Evolutionary conservation across 2,113 vertebrate genomes (phyloP), one percentile per base, ranked within the genome.

Genomic region (Gnathonemus longibarbis): DNA sequence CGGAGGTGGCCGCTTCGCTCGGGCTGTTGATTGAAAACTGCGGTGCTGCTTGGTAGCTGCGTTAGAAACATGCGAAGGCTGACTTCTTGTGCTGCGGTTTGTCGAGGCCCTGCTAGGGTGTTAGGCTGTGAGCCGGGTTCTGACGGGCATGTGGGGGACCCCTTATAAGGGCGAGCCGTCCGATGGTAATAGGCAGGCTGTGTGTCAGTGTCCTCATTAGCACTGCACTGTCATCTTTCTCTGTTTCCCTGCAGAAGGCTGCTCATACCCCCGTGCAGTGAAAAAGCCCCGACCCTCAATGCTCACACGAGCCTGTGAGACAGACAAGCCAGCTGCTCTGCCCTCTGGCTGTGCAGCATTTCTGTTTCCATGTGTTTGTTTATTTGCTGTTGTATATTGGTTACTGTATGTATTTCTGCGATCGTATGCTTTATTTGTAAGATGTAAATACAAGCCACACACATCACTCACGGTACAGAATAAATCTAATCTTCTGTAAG

Each of bases 141-240:
- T 27, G 48, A 56, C 9, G 46, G 45, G 2, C 66, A 50, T 66
- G 50, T 17, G 5, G 11, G 90, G 31, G 39, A 70, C 88, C 85
- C 88, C 88, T 15, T 91, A 92, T 92, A 91, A 91, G 42, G 91
- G 93, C 92, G 92, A 93, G 91, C 50, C 83, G 50, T 90, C 91
- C 90, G 31, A 91, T 92, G 91, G 80, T 35, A 87, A 91, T 90
- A 90, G 90, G 80, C 31, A 31, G 66, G 90, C 84, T 88, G 84
- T 91, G 91, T 90, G 90, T 93, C 74, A 88, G 93, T 91, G 90
- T 88, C 92, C 92, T 94, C 92, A 94, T 94, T 94, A 94, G 93
- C 93, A 94, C 92, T 91, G 92, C 15, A 92, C 93, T 94, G 94
- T 93, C 92, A 94, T 92, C 93, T 94, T 93, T 94, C 93, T 93